Base-by-base conservation (phyloP, 2,113 vertebrate genomes). In the Morone saxatilis region DNA sequence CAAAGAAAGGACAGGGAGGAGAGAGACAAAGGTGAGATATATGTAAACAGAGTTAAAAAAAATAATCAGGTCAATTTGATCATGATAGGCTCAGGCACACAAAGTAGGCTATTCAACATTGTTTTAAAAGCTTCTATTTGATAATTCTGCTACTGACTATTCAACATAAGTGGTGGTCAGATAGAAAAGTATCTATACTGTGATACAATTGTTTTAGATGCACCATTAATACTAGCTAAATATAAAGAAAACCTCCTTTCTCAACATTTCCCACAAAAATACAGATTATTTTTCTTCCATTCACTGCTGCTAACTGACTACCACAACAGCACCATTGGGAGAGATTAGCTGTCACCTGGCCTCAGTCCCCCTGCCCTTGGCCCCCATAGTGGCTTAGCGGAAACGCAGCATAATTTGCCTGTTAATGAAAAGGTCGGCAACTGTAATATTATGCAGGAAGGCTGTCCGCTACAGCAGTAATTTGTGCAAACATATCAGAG, bases 341-440 rank as follows among this genome's bases (percentile, higher is more conserved):
- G 53, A 76, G 38, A 84, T 66, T 14, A 78, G 80, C 19, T 14
- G 5, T 83, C 60, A 41, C 36, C 66, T 53, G 70, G 82, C 56
- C 25, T 17, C 57, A 50, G 75, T 5, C 45, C 40, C 50, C 40
- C 0, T 5, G 70, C 25, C 40, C 69, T 73, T 80, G 59, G 47
- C 53, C 69, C 45, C 61, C 22, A 66, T 45, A 16, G 20, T 47
- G 57, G 38, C 13, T 73, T 57, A 43, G 62, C 9, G 1, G 59
- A 76, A 78, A 71, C 2, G 4, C 11, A 31, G 51, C 74, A 78
- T 86, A 57, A 80, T 89, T 84, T 65, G 31, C 57, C 73, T 60
- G 41, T 76, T 84, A 87, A 92, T 87, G 70, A 90, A 89, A 81
- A 86, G 81, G 73, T 81, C 7, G 45, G n/a, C 45, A 56, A 80